phyloP scores from a whole-genome alignment of 2,888 invertebrate species.

The Melipona beecheii region DNA sequence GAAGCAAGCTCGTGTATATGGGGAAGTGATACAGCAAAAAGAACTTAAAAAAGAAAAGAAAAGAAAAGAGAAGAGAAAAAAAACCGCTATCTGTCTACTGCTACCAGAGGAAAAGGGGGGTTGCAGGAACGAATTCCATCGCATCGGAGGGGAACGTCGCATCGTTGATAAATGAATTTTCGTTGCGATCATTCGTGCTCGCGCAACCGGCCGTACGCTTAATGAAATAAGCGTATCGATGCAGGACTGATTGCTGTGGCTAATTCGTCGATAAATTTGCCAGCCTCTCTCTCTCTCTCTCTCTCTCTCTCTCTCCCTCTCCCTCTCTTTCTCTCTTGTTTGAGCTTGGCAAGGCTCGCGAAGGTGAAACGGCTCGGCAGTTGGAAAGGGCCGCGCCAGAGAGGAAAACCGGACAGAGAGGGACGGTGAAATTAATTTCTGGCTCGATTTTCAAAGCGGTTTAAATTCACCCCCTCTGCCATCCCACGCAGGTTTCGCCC shows the following conservation, averaged over 20 bases:
- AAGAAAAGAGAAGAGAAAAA: not conserved
- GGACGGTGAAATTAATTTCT: slow-evolving; percentile 53
- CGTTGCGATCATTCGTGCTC: slow-evolving; percentile 37
- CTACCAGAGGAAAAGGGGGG: not conserved
- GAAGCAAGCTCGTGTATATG: no score
- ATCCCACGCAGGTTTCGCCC: not conserved
- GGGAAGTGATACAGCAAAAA: no score
- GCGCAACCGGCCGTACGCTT: slow-evolving; percentile 54
- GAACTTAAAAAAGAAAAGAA: not conserved
- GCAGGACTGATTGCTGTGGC: slow-evolving; percentile 66
- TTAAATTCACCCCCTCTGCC: slow-evolving; percentile 24
- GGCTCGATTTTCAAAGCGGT: slow-evolving; percentile 58
- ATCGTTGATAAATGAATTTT: slow-evolving; percentile 72
- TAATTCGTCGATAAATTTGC: slow-evolving; percentile 73
- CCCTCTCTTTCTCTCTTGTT: not conserved
- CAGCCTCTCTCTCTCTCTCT: slow-evolving; percentile 10
- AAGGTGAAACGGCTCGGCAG: no score
- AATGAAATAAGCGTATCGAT: slow-evolving; percentile 75
- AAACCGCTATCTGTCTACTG: slow-evolving; percentile 19
- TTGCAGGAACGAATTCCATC: not conserved
- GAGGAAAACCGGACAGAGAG: not conserved
- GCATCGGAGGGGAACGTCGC: slow-evolving; percentile 33
- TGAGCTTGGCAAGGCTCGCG: not conserved
- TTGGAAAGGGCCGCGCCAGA: not conserved
- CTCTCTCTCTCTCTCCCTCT: no score